These are phyloP conservation scores for Diarsia brunnea DNA, from an alignment of 2,888 invertebrate species.

Conservation along the genomic window DNA sequence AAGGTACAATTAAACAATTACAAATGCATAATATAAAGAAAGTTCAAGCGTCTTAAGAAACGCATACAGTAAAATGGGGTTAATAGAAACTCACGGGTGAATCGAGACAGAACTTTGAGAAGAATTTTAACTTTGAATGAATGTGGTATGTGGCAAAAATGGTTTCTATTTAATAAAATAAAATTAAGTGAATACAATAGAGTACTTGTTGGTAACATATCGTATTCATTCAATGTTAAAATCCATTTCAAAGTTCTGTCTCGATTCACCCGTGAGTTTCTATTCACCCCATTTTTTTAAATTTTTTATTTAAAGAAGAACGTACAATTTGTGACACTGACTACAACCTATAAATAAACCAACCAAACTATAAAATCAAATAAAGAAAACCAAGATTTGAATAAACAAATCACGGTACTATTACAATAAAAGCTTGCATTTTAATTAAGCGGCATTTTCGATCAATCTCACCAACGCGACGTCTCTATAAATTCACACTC, in stretches of 20 bases:
- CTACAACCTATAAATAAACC: background rate
- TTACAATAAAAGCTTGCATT: background rate
- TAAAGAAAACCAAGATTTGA: background rate
- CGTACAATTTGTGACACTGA: background rate
- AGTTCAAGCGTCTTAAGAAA: background rate
- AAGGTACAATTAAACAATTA: background rate
- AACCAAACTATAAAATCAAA: background rate
- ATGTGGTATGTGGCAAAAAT: no score
- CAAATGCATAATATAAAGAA: background rate
- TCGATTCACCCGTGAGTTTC: no score
- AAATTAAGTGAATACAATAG: no score
- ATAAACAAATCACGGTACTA: background rate
- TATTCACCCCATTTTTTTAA: no score
- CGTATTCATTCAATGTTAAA: no score
- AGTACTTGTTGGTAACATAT: no score
- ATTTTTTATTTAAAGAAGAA: background rate
- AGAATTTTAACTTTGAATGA: no score
- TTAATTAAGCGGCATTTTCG: background rate
- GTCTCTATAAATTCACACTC: slow-evolving; percentile 1
- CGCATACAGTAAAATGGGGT: no score
- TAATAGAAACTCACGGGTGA: no score
- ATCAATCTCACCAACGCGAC: background rate
- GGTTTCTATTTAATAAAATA: no score
- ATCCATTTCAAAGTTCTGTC: no score
- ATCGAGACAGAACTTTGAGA: no score